Base-by-base conservation (phyloP, 1,140 invertebrate species). In the Lordiphosa mommai region DNA sequence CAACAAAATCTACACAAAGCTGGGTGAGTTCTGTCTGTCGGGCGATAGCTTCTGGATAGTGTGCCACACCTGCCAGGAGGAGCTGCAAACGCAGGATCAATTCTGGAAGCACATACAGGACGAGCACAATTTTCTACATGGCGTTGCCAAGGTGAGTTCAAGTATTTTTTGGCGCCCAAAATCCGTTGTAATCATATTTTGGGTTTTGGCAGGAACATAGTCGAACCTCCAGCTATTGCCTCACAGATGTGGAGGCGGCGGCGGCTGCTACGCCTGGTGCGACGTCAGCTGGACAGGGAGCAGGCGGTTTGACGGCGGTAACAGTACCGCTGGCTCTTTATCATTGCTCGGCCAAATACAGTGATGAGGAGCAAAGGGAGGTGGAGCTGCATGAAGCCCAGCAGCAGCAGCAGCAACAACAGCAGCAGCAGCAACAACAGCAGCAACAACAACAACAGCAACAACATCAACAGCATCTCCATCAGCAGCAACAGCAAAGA, bases 61-160 rank as follows among this genome's bases (percentile, higher is more conserved):
- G 16, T 87, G 86, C 32, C 86, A 88, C 61, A 86, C 85, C 34
- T 88, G 86, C 55, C 86, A 88, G 60, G 76, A 88, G 58, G 86
- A 88, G 55, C 46, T 88, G 41, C 86, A 88, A 52, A 86, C 86
- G 27, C 86, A 88, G 63, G 86, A 88, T 46, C 76, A 85, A 33
- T 88, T 88, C 49, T 88, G 86, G 86, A 88, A 88, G 37, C 86
- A 88, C 53, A 86, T 88, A 69, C 86, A 88, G 48, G 86, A 88
- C 50, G 86, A 88, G 43, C 86, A 88, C 52, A 88, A 87, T 49
- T 88, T 88, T 37, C 53, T 88, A 60, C 86, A 88, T n/a, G 79
- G 77, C 36, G 63, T 84, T 16, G 53, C 57, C 50, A 84, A 84
- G 72, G 77, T 84, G 8, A 13, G 53, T 12, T 14, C 6, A 6